Conservation (phyloP, 2,797 vertebrate genomes). For the Pteropus rufus region DNA sequence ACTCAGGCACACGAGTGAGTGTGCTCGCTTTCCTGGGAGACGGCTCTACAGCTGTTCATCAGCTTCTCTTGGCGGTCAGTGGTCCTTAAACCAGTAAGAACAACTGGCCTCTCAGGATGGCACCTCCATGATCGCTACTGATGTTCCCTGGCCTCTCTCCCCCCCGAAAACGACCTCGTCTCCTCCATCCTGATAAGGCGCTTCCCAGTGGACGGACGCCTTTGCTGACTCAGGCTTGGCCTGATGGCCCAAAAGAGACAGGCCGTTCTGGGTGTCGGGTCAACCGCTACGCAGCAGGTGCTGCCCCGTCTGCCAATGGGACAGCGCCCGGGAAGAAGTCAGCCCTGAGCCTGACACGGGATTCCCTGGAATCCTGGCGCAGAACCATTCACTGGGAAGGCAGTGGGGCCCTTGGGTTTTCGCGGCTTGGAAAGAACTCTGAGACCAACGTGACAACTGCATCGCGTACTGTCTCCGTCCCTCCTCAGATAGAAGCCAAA, state of each 20-base stretch:
- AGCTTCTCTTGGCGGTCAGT: background rate
- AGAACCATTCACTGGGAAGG: background rate
- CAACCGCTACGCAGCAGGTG: too few relatives aligned
- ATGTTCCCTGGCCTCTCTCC: background rate
- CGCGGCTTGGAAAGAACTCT: background rate
- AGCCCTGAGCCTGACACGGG: too few relatives aligned
- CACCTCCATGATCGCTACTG: too few relatives aligned
- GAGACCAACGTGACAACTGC: background rate
- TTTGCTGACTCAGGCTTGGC: background rate
- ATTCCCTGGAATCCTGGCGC: background rate
- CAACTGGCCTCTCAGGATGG: background rate
- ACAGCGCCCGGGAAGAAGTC: background rate
- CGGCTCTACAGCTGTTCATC: too few relatives aligned
- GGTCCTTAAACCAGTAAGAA: background rate
- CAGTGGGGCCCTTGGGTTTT: background rate
- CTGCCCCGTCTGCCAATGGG: background rate
- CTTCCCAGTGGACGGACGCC: background rate
- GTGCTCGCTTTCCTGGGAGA: background rate
- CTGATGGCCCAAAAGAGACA: background rate
- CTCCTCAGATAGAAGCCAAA: background rate
- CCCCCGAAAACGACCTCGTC: background rate
- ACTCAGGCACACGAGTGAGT: too few relatives aligned
- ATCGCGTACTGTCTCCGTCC: background rate
- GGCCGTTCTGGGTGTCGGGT: accelerated
- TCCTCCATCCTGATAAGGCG: background rate